phyloP scores from a whole-genome alignment of 2,888 invertebrate species.

The Nemotelus pantherinus region DNA sequence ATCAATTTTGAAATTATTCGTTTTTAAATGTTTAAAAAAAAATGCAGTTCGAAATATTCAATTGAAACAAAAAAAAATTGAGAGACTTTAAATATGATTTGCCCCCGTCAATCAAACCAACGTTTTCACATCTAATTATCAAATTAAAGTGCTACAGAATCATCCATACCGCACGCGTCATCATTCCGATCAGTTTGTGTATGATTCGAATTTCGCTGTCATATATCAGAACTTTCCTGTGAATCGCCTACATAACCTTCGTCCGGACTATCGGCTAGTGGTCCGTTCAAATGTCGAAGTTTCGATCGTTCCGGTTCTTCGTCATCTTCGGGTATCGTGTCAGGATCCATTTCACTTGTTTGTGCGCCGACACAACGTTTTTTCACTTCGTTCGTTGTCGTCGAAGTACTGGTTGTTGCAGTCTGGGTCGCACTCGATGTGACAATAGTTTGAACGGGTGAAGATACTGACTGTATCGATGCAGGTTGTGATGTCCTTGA shows the following conservation, averaged over 20 bases:
- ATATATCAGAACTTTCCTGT: conserved; percentile 74
- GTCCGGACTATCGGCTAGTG: conserved; percentile 83
- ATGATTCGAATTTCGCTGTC: conserved; percentile 63
- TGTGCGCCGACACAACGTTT: conserved; percentile 72
- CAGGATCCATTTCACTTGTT: conserved; percentile 67
- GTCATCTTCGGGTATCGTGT: conserved; percentile 64
- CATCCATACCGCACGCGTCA: conserved; percentile 54
- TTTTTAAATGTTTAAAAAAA: too few species aligned
- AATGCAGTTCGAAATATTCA: too few species aligned
- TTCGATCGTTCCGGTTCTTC: conserved; percentile 66
- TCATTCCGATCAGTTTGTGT: conserved; percentile 12
- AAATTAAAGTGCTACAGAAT: conserved; percentile 62
- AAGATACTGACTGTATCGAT: conserved; percentile 47
- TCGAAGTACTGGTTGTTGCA: conserved; percentile 48
- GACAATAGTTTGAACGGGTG: conserved; percentile 62
- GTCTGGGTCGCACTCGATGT: conserved; percentile 59
- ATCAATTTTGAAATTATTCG: too few species aligned
- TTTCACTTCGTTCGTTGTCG: conserved; percentile 58
- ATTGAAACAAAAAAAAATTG: background rate
- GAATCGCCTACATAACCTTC: conserved; percentile 87
- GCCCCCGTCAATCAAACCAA: background rate
- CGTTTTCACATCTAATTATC: background rate
- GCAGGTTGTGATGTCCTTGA: conserved; percentile 48
- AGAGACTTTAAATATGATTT: background rate
- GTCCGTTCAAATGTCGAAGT: conserved; percentile 65